Conservation (phyloP, 2,797 vertebrate species). For the Chrosomus eos region DNA sequence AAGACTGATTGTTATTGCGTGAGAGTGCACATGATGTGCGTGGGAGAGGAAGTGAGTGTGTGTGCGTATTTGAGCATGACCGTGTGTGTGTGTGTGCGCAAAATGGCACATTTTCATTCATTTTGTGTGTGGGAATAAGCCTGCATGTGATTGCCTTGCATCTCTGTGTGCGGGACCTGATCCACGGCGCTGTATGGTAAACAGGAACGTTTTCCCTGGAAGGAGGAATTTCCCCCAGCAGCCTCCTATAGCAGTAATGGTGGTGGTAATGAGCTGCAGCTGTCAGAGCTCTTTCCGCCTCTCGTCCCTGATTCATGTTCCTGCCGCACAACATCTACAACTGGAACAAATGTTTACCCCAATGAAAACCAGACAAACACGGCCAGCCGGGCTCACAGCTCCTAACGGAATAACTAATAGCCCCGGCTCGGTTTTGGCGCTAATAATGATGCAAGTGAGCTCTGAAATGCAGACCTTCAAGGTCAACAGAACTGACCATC, state of each 20-base stretch:
- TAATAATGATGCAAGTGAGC: conserved; percentile 56
- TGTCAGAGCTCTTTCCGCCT: conserved; percentile 85
- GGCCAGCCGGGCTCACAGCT: conserved; percentile 51
- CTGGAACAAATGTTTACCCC: conserved; percentile 89
- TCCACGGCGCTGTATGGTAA: conserved; percentile 70
- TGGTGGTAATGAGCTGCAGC: conserved; percentile 94
- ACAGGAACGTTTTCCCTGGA: conserved; percentile 80
- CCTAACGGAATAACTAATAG: conserved; percentile 58
- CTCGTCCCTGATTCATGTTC: conserved; percentile 85
- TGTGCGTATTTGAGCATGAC: conserved; percentile 47
- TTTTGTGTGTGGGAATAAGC: conserved; percentile 45
- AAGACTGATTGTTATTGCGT: conserved; percentile 38
- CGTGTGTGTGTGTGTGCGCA: background rate
- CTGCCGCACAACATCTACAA: conserved; percentile 83
- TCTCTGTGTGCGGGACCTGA: conserved; percentile 58
- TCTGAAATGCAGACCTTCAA: conserved; percentile 46
- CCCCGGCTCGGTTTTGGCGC: conserved; percentile 47
- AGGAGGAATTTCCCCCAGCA: conserved; percentile 84
- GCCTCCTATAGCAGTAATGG: conserved; percentile 86
- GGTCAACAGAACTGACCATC: conserved; percentile 52
- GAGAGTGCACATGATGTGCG: conserved; percentile 41
- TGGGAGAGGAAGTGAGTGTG: conserved; percentile 20
- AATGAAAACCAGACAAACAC: conserved; percentile 78
- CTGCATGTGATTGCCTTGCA: conserved; percentile 59
- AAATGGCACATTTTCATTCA: conserved; percentile 23